Percentiles rank a stretch among this genome's conserved stretches.
Evolutionary conservation across 2,113 vertebrate genomes (phyloP).

Genomic region (Sylvia atricapilla): DNA sequence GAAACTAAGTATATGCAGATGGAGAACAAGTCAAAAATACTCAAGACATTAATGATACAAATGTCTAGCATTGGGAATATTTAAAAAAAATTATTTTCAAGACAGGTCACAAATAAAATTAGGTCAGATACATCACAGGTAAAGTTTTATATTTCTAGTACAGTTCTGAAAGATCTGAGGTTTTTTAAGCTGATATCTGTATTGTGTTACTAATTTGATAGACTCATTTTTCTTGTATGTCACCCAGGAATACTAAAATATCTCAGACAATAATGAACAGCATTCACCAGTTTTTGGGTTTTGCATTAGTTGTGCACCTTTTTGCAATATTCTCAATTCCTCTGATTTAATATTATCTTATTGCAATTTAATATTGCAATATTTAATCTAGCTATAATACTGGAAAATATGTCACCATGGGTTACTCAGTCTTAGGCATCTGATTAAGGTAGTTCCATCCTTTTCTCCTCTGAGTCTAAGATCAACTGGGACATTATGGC

Average conservation of each 20-base stretch:
- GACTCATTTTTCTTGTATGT: background rate
- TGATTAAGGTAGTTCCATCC: background rate
- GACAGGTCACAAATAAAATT: background rate
- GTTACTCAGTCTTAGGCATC: background rate
- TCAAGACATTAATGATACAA: background rate
- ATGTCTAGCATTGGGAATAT: background rate
- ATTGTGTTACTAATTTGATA: background rate
- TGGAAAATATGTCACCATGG: background rate
- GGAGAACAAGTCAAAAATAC: background rate
- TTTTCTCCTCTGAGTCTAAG: background rate
- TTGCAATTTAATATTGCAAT: background rate
- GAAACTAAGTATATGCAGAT: background rate
- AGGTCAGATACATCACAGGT: background rate
- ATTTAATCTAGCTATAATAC: background rate
- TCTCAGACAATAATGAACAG: background rate
- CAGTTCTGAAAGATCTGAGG: background rate
- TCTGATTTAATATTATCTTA: background rate
- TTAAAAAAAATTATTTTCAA: background rate
- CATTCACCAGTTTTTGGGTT: fast-evolving
- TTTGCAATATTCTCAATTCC: background rate
- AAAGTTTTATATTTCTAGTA: background rate
- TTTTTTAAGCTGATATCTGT: background rate
- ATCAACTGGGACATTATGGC: background rate
- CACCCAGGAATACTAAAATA: background rate
- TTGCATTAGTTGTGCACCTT: background rate